Conservation (phyloP, 2,797 vertebrate species). For the Yasuhikotakia modesta region DNA sequence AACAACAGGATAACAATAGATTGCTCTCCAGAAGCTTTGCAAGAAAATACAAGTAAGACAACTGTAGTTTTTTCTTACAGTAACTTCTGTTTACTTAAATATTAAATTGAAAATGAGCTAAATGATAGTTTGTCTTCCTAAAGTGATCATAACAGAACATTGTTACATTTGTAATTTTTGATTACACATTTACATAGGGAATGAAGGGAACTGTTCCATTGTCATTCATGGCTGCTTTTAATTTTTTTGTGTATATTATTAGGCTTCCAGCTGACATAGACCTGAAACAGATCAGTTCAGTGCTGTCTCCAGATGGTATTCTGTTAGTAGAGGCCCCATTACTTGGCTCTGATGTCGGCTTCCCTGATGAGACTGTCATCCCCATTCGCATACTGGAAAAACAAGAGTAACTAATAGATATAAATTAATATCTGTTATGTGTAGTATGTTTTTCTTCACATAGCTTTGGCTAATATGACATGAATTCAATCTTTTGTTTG, state of each 20-base stretch:
- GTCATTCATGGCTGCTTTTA: not conserved
- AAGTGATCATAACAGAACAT: not conserved
- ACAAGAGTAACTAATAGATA: not conserved
- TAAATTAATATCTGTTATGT: not conserved
- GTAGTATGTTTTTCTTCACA: not conserved
- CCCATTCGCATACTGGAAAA: constrained; percentile 71
- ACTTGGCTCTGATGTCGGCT: constrained; percentile 46
- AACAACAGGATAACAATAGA: constrained; percentile 73
- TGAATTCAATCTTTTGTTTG: not conserved
- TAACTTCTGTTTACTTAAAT: not conserved
- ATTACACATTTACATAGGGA: not conserved
- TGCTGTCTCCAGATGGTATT: constrained; percentile 71
- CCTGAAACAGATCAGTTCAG: constrained; percentile 72
- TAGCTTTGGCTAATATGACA: not conserved
- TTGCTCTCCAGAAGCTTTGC: constrained; percentile 77
- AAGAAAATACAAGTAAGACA: constrained; percentile 78
- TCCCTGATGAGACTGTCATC: constrained; percentile 66
- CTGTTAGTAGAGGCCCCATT: constrained; percentile 74
- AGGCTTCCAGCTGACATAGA: constrained; percentile 77
- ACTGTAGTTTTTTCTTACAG: not conserved
- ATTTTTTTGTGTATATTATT: constrained; percentile 18
- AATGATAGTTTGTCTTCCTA: not conserved
- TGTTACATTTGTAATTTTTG: not conserved
- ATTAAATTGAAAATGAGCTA: not conserved
- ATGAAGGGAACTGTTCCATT: not conserved